These are phyloP conservation scores for Hypotaenidia philippensis DNA, from an alignment of 2,797 vertebrate species.

Conservation along the genomic window DNA sequence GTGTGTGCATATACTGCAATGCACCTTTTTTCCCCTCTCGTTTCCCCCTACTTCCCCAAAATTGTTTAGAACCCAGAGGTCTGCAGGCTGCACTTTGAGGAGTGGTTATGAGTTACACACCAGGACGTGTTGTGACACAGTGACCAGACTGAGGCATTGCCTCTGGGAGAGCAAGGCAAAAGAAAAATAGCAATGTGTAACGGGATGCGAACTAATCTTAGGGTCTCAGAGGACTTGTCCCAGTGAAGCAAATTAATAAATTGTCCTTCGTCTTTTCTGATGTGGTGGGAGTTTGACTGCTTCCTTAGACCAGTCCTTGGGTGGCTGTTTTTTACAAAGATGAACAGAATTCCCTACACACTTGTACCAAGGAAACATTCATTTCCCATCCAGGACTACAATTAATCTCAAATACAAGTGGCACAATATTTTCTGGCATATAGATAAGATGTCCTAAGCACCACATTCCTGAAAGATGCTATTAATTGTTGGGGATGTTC, in stretches of 20 bases:
- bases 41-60: not conserved
- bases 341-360: not conserved
- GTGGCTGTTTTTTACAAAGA: not conserved
- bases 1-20: accelerated
- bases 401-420: not conserved
- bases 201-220: not conserved
- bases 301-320: not conserved
- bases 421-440: not conserved
- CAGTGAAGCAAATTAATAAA: not conserved
- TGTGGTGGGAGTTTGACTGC: accelerated
- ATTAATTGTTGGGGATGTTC: not conserved
- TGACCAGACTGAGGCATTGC: not conserved
- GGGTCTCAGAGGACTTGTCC: not conserved
- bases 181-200: not conserved
- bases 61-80: not conserved
- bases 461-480: not conserved
- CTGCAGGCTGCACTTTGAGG: accelerated
- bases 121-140: accelerated
- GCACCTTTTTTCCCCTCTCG: not conserved
- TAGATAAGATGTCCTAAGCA: not conserved
- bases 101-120: not conserved
- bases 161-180: not conserved
- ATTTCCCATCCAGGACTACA: not conserved
- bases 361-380: not conserved
- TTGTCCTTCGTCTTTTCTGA: not conserved